phyloP scores from a whole-genome alignment of 2,797 vertebrate species.

The Labeo calbasu region DNA sequence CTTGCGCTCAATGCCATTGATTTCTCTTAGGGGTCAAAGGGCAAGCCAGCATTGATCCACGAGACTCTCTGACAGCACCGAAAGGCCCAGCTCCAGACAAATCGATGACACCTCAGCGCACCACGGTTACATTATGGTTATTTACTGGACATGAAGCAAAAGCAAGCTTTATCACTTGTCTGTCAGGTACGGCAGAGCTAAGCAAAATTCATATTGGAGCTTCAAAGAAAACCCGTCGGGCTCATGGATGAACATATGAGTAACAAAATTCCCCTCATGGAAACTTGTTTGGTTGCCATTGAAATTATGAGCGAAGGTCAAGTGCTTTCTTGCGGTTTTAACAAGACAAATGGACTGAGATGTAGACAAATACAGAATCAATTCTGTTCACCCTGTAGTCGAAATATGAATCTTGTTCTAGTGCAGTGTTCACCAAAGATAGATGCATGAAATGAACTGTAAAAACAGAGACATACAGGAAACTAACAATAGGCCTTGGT shows the following conservation, averaged over 20 bases:
- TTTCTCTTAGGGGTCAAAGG: slow-evolving; percentile 88
- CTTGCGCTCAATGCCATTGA: slow-evolving; percentile 86
- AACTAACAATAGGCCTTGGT: background rate
- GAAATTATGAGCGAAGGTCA: background rate
- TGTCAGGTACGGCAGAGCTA: background rate
- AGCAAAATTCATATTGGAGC: slow-evolving; percentile 25
- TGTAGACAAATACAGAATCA: slow-evolving; percentile 38
- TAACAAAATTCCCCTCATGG: background rate
- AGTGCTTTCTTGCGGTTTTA: background rate
- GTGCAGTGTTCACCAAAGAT: background rate
- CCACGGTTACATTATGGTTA: slow-evolving; percentile 87
- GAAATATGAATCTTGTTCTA: slow-evolving; percentile 19
- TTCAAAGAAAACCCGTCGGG: slow-evolving; percentile 1
- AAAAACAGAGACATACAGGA: background rate
- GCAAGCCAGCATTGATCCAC: slow-evolving; percentile 87
- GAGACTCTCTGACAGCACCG: slow-evolving; percentile 88
- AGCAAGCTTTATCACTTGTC: slow-evolving; percentile 36
- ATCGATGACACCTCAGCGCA: slow-evolving; percentile 89
- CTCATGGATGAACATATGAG: background rate
- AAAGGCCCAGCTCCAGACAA: slow-evolving; percentile 86
- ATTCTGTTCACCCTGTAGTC: slow-evolving; percentile 3
- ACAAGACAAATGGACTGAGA: slow-evolving; percentile 25
- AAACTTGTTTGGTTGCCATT: slow-evolving; percentile 19
- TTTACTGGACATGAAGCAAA: slow-evolving; percentile 82
- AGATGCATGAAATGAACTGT: background rate